Evolutionary conservation across 2,113 vertebrate species (phyloP), one percentile per base, ranked within the genome.

Genomic region (Stigmatopora argus): DNA sequence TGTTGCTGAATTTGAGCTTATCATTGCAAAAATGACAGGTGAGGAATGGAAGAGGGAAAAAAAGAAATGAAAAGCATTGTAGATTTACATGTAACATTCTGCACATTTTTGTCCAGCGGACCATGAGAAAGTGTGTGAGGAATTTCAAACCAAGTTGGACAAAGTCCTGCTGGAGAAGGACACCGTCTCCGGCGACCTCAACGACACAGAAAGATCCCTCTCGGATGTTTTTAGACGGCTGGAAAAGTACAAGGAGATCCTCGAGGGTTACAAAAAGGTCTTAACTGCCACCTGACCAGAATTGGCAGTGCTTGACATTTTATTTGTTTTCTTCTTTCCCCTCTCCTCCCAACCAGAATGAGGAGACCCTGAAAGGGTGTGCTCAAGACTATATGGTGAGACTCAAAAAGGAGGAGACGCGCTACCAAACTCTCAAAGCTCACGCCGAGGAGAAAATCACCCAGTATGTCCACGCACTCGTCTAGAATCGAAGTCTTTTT

Each of bases 391-490:
- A 92, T 70, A 67, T 94, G 45, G 80, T 48, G 2, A 86, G 92
- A 60, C 86, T 96, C 45, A 92, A 92, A 60, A 93, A 92, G 67
- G 94, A 94, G 41, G 92, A 92, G 74, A 93, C 93, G 84, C 89
- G 94, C 5, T 99, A 98, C 34, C 92, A 92, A 73, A 90, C 92
- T 0, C 90, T 98, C 0, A 99, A 98, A 86, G 88, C 91, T 18
- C 94, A 98, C 0, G 94, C 94, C 0, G 94, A 96, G 68, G 95
- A 97, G 76, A 98, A 99, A 72, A 90, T 98, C 15, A 56, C 63
- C 23, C 81, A 71, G 93, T 97, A 90, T 91, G 92, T 80, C 65
- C 44, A 52, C 12, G 19, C 31, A 15, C 5, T 26, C 23, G 52
- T 0, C 15, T 14, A 14, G 2, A 31, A 15, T 56, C 26, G 26